Conservation (phyloP, 2,113 vertebrate genomes). For the Protomyctophum bolini region DNA sequence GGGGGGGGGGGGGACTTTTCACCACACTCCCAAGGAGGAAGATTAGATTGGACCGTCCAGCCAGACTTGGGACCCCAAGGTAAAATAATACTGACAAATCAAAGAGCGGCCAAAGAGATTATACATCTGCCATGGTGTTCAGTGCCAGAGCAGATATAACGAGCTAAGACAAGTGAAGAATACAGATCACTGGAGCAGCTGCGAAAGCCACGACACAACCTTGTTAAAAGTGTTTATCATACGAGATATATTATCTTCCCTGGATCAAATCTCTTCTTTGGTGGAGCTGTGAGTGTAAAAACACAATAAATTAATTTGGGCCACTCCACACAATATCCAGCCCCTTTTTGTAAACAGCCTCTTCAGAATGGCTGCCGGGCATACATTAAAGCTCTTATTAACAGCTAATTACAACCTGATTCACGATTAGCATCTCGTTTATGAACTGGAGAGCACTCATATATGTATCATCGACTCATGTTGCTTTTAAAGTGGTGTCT, state of each 20-base stretch:
- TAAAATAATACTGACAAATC: constrained; percentile 46
- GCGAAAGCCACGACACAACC: too few species aligned
- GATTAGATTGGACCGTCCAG: constrained; percentile 11
- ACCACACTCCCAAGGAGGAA: constrained; percentile 16
- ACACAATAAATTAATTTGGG: constrained; percentile 14
- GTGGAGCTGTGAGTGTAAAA: not conserved
- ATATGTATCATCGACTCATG: constrained; percentile 32
- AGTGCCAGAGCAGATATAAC: constrained; percentile 29
- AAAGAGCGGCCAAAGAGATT: constrained; percentile 19
- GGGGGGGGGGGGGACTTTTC: constrained; percentile 11
- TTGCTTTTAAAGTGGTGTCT: constrained; percentile 25
- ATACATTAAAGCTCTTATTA: constrained; percentile 52
- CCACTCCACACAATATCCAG: constrained; percentile 3
- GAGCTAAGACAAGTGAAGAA: constrained; percentile 23
- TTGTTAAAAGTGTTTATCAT: too few species aligned
- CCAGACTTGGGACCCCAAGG: not conserved
- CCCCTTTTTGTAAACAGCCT: constrained; percentile 33
- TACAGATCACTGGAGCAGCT: not conserved
- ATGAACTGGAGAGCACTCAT: constrained; percentile 18
- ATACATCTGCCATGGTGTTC: constrained; percentile 20
- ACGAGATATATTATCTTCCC: not conserved
- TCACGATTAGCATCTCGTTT: constrained; percentile 22
- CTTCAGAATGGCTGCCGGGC: constrained; percentile 34
- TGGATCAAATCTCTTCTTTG: constrained; percentile 18
- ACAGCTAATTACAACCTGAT: constrained; percentile 34